Percentiles rank a stretch among this genome's conserved stretches.
phyloP scores from a whole-genome alignment of 2,113 vertebrate species.

The Cavia aperea region DNA sequence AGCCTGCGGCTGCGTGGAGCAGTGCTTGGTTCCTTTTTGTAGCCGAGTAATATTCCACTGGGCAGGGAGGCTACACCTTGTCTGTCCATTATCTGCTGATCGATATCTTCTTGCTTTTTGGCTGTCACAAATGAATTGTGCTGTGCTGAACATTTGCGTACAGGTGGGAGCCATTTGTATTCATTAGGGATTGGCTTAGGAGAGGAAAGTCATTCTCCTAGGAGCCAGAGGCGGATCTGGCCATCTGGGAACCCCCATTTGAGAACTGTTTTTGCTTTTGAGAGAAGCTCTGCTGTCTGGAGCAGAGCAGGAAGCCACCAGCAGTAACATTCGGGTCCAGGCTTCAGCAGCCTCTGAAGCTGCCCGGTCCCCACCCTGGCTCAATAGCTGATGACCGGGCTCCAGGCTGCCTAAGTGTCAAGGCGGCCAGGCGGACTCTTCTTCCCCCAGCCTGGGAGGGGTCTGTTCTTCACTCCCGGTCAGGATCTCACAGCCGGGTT shows the following conservation, averaged over 20 bases:
- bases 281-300: background rate
- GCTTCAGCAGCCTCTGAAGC: background rate
- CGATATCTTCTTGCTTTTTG: background rate
- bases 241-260: background rate
- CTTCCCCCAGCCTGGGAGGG: background rate
- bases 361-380: accelerated
- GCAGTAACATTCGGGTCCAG: accelerated
- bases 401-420: background rate
- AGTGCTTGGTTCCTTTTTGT: background rate
- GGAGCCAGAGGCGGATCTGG: background rate
- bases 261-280: background rate
- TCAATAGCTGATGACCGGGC: background rate
- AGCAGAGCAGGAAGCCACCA: background rate
- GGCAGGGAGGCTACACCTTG: background rate
- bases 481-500: background rate
- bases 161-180: background rate
- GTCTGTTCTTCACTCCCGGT: background rate
- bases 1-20: background rate
- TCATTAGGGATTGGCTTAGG: background rate
- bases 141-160: background rate
- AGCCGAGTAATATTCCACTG: accelerated
- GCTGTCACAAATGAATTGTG: background rate
- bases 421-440: background rate
- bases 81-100: background rate
- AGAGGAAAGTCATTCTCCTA: background rate